Evolutionary conservation across 1,140 invertebrate genomes (phyloP).

Genomic region (Achroia grisella): DNA sequence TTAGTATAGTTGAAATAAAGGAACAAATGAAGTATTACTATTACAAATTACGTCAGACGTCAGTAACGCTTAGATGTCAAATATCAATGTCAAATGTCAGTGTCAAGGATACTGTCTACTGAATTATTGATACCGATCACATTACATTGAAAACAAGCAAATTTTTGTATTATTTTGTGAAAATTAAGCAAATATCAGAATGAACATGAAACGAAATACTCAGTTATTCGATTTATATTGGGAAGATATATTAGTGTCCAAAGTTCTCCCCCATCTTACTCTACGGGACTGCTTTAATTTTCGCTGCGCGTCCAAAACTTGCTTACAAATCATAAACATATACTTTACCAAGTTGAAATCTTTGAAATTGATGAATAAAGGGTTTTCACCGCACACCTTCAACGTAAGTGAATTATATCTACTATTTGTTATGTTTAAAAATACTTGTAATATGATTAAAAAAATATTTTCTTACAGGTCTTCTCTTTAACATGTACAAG

Average conservation of each 20-base stretch:
- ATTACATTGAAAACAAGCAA: background rate
- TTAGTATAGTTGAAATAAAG: too few species aligned
- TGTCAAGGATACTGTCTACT: too few species aligned
- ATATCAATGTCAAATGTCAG: too few species aligned
- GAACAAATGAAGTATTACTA: too few species aligned
- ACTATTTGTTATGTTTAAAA: background rate
- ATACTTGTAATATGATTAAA: background rate
- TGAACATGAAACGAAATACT: slow-evolving; percentile 56
- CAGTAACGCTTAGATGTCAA: too few species aligned
- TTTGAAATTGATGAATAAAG: slow-evolving; percentile 59
- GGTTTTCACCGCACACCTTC: slow-evolving; percentile 57
- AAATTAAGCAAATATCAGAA: slow-evolving; percentile 13
- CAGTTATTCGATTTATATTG: slow-evolving; percentile 74
- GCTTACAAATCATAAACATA: slow-evolving; percentile 59
- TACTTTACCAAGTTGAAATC: slow-evolving; percentile 61
- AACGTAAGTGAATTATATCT: slow-evolving; percentile 33
- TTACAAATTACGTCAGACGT: too few species aligned
- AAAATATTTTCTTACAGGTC: slow-evolving; percentile 51
- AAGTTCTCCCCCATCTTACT: slow-evolving; percentile 63
- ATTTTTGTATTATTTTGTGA: background rate
- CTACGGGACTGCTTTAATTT: slow-evolving; percentile 74
- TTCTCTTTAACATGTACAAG: slow-evolving; percentile 61
- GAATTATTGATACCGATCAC: too few species aligned
- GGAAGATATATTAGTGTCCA: slow-evolving; percentile 74
- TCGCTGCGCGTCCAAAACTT: slow-evolving; percentile 71